phyloP scores from a whole-genome alignment of 35 echinoderm and acorn worm species.

The Ophiothrix spiculata region DNA sequence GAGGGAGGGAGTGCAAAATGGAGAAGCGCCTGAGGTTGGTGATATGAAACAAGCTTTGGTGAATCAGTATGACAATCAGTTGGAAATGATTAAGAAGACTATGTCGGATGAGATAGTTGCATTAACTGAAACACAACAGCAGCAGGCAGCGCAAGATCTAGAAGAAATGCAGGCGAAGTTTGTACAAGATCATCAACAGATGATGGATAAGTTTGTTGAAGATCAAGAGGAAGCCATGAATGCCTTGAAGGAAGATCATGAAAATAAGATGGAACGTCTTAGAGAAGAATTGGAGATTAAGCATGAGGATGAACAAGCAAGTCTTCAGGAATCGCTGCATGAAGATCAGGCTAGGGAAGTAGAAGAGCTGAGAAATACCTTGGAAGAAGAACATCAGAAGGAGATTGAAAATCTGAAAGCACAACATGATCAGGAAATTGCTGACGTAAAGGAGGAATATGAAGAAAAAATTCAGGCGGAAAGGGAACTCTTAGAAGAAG shows the following conservation, averaged over 20 bases:
- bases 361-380: slow-evolving; percentile 27
- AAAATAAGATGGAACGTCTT: slow-evolving; percentile 18
- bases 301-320: slow-evolving; percentile 13
- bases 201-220: slow-evolving; percentile 87
- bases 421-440: slow-evolving; percentile 55
- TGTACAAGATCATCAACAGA: slow-evolving; percentile 66
- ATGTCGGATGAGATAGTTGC: slow-evolving; percentile 87
- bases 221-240: slow-evolving; percentile 66
- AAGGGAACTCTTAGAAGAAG: slow-evolving; percentile 45
- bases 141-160: slow-evolving; percentile 53
- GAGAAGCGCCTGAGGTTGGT: slow-evolving; percentile 75
- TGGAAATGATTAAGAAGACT: slow-evolving; percentile 80
- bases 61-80: slow-evolving; percentile 76
- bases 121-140: slow-evolving; percentile 69
- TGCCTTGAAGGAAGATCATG: slow-evolving; percentile 50
- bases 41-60: slow-evolving; percentile 63
- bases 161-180: slow-evolving; percentile 81
- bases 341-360: slow-evolving; percentile 35
- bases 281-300: slow-evolving; percentile 27
- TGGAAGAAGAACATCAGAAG: slow-evolving; percentile 42
- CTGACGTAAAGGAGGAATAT: slow-evolving; percentile 45
- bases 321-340: slow-evolving; percentile 18
- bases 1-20: slow-evolving; percentile 49
- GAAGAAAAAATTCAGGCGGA: slow-evolving; percentile 52
- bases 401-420: slow-evolving; percentile 47